Evolutionary conservation across 2,797 vertebrate genomes (phyloP), one percentile per base, ranked within the genome.

Genomic region (Danio aesculapii): DNA sequence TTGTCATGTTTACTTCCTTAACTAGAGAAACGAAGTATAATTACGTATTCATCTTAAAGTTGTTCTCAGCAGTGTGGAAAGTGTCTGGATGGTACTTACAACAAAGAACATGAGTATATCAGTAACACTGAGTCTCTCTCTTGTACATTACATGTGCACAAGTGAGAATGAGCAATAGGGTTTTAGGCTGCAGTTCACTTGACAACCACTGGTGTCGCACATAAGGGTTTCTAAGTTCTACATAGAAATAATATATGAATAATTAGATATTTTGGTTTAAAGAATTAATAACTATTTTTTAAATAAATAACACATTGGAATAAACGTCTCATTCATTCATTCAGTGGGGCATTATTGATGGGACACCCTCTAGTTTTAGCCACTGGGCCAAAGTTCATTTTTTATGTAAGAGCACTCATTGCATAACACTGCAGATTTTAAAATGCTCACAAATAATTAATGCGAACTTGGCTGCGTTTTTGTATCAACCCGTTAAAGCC

Each of bases 401-500:
- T 94, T 94, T 94, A 94, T 93, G 89, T 92, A 95, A 93, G 91
- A 89, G 87, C 90, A 89, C 88, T 89, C 87, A 93, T 94, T 94
- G 93, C 91, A 91, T 94, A 95, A 95, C 91, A 92, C 90, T 92
- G 90, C 92, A 91, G 90, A 91, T 89, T 89, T 88, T 90, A 91
- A 93, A 90, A 87, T 88, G 92, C 91, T 92, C 91, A 93, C 93
- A 92, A 94, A 95, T 95, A 92, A 94, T 94, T 93, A 88, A 95
- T 94, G 90, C 89, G 88, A 92, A 88, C 88, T 91, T 92, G 88
- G 91, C 87, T 76, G 88, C 84, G 85, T 84, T 89, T 86, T 55
- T 84, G 64, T 87, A 88, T 87, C 63, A 70, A 81, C 81, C 82
- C 84, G 87, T 85, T 85, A 82, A 89, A 88, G 71, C 57, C 50